Base-by-base conservation (phyloP, 2,797 vertebrate genomes). In the Phoxinus dragarum region DNA sequence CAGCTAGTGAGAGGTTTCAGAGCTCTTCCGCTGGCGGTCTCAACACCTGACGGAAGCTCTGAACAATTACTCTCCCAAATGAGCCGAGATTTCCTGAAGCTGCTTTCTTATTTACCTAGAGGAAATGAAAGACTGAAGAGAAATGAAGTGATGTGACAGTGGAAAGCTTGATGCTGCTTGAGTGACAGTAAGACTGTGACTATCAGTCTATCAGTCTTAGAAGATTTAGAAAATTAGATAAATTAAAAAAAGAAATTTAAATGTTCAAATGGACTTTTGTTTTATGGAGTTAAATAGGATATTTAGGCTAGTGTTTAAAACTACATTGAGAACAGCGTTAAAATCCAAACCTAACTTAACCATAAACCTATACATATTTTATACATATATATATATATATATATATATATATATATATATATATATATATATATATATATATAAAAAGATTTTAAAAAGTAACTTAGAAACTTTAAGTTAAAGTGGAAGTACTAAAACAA, bases 1-100 rank as follows among this genome's bases (percentile, higher is more conserved):
- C 77, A 80, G 38, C 61, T 52, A 79, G 72, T 40, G 81, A 52
- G 67, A 16, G 78, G 44, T 52, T 80, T 80, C 82, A 76, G 84
- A 81, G 73, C 69, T 66, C 67, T 21, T 86, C 81, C 44, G n/a
- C 67, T 56, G 42, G 69, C 16, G n/a, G 68, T 84, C 77, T 80
- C 78, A 73, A 80, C 77, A 84, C 68, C 69, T 76, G 61, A 81
- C 27, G 11, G 36, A 64, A n/a, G 54, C 74, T 31, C 52, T 14
- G 1, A 47, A 54, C 36, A 87, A 71, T 40, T 73, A 78, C 68
- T 10, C 54, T 44, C 16, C 12, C 7, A 59, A 61, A 83, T 54
- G 54, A 79, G 42, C 59, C 1, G 17, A 42, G 40, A 86, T 56
- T n/a, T 82, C 38, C 85, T 59, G 67, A n/a, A 66, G n/a, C 38